phyloP scores from a whole-genome alignment of 2,888 invertebrate species.

The Tetrapedia diversipes region DNA sequence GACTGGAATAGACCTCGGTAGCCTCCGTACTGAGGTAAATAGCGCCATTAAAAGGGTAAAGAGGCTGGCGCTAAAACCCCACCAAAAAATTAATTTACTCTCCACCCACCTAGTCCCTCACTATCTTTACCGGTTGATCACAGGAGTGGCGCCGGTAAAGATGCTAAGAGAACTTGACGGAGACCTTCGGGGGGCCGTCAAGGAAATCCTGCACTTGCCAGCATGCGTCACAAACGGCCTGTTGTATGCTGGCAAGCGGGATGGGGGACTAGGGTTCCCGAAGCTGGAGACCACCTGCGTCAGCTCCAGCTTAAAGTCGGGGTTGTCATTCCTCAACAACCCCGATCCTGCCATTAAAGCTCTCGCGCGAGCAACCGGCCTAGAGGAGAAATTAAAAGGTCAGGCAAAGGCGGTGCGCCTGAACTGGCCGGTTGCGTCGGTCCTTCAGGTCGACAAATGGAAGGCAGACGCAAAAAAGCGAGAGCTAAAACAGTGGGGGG shows the following conservation, averaged over 20 bases:
- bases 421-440: no score
- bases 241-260: not conserved
- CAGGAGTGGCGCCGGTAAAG: not conserved
- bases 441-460: no score
- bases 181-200: constrained; percentile 3
- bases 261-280: constrained; percentile 7
- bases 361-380: no score
- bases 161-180: not conserved
- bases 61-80: constrained; percentile 5
- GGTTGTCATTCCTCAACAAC: no score
- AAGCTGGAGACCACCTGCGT: constrained; percentile 4
- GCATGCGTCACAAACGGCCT: not conserved
- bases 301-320: not conserved
- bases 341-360: no score
- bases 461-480: no score
- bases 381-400: no score
- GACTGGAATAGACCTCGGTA: not conserved
- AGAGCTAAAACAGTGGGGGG: no score
- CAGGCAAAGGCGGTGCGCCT: no score
- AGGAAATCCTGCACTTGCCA: constrained; percentile 7
- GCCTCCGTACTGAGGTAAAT: not conserved
- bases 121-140: constrained; percentile 11
- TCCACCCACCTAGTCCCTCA: constrained; percentile 21
- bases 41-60: not conserved
- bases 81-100: constrained; percentile 1